These are phyloP conservation scores for Eurytoma californica DNA, from an alignment of 2,888 invertebrate species.

Conservation along the genomic window DNA sequence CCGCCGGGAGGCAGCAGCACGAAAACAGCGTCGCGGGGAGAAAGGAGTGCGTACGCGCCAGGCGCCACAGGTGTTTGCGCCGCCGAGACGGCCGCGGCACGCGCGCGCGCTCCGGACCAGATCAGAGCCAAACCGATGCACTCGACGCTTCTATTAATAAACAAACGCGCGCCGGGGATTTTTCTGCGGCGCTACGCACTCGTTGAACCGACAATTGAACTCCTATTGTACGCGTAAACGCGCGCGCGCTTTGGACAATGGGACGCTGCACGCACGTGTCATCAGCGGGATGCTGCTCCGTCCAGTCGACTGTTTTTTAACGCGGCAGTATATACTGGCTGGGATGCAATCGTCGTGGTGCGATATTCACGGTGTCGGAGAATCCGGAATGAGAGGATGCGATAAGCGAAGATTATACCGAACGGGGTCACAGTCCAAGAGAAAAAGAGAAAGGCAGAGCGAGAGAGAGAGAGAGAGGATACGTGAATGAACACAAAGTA, in stretches of 20 bases:
- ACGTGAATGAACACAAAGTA: not conserved
- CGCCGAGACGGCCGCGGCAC: not conserved
- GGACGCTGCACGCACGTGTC: not conserved
- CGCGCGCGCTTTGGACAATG: not conserved
- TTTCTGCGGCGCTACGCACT: not conserved
- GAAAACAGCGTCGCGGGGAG: not conserved
- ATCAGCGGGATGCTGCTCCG: not conserved
- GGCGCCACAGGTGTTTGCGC: conserved; percentile 36
- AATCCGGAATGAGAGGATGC: conserved; percentile 6
- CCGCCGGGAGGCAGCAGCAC: not conserved
- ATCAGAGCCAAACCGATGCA: not conserved
- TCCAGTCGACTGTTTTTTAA: not conserved
- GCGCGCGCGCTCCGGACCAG: not conserved
- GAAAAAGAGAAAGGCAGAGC: not conserved
- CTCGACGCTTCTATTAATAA: conserved; percentile 5
- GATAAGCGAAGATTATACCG: not conserved
- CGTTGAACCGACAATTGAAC: too few relatives aligned
- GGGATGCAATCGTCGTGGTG: not conserved
- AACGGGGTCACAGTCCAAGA: not conserved
- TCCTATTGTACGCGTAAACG: not conserved
- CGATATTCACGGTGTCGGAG: not conserved
- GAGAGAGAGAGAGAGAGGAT: not conserved
- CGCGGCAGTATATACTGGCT: not conserved
- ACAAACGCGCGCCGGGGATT: conserved; percentile 28
- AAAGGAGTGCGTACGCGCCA: conserved; percentile 2